Conservation (phyloP, 2,888 invertebrate genomes). For the Dermolepida albohirtum region DNA sequence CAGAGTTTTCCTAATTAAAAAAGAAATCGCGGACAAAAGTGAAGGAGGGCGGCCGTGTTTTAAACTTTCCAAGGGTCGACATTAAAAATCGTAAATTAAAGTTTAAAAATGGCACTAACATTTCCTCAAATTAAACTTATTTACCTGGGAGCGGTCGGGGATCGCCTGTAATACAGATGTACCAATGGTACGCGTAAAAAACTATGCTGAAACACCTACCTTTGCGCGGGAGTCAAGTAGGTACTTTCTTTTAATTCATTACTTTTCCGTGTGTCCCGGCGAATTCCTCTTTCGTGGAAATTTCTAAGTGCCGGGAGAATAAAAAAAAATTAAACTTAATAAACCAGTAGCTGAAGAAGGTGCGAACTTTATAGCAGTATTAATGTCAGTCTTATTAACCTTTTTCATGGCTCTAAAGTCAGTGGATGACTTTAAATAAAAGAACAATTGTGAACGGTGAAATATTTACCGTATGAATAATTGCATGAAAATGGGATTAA, state of each 20-base stretch:
- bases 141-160: conserved; percentile 17
- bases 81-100: background rate
- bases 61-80: background rate
- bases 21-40: background rate
- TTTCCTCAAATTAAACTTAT: conserved; percentile 37
- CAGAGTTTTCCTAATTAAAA: conserved; percentile 6
- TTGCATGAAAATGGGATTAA: too few relatives aligned
- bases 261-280: conserved; percentile 7
- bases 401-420: conserved; percentile 1
- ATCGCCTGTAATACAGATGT: conserved; percentile 5
- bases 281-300: conserved; percentile 2
- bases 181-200: background rate
- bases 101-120: conserved; percentile 1
- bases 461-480: too few relatives aligned
- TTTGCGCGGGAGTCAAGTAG: conserved; percentile 1
- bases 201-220: background rate
- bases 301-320: conserved; percentile 3
- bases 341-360: conserved; percentile 16
- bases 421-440: background rate
- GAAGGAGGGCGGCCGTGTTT: background rate
- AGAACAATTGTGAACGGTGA: background rate
- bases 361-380: conserved; percentile 6
- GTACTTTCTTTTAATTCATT: conserved; percentile 21
- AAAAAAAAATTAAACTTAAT: conserved; percentile 22
- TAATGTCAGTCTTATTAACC: conserved; percentile 16